These are phyloP conservation scores for Sorex araneus DNA, from an alignment of 2,113 vertebrate species.

Conservation along the genomic window DNA sequence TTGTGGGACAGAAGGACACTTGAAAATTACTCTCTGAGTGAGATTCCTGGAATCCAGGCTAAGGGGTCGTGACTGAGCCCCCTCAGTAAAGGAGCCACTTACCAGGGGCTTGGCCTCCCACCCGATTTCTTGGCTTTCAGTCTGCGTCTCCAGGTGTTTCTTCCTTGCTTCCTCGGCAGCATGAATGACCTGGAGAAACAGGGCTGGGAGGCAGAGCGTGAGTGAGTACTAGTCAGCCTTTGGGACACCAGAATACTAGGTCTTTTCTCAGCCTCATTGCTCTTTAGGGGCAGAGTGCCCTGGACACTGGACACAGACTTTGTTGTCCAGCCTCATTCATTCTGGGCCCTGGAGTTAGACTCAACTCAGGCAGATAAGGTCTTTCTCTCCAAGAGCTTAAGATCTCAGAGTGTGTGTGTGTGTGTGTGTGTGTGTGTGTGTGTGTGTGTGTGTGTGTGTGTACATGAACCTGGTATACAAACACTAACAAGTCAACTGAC, in stretches of 20 bases:
- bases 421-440: too few species aligned
- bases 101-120: conserved; percentile 94
- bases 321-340: too few species aligned
- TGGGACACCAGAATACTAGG: accelerated
- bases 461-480: too few species aligned
- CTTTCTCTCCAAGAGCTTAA: neutral
- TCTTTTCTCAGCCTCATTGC: neutral
- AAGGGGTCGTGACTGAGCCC: neutral
- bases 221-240: neutral
- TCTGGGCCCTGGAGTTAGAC: neutral
- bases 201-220: conserved; percentile 84
- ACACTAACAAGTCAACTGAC: neutral
- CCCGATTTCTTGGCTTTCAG: conserved; percentile 95
- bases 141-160: conserved; percentile 92
- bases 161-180: conserved; percentile 90
- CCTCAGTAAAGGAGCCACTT: conserved; percentile 72
- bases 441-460: too few species aligned
- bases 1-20: neutral
- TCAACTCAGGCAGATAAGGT: neutral
- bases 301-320: accelerated
- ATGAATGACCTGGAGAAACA: conserved; percentile 90
- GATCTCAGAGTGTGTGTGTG: too few species aligned
- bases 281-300: neutral
- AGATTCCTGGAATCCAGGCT: too few species aligned
- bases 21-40: neutral